A percentile compares a stretch with the other conserved stretches of the same genome.
Conservation (phyloP, 2,797 vertebrate genomes). For the Thripadectes ignobilis region DNA sequence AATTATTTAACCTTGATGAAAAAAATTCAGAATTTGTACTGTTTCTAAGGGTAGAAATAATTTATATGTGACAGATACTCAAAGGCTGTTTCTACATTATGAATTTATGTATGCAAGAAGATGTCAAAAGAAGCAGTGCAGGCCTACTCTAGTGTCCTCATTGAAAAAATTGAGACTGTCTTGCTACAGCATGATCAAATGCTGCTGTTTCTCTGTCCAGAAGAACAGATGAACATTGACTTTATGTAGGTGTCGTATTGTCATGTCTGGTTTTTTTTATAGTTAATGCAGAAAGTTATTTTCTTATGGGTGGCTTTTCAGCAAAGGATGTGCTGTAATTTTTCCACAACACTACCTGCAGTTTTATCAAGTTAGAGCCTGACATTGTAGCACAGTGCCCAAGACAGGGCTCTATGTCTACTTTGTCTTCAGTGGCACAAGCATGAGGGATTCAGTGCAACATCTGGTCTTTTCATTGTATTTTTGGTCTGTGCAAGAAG, state of each 20-base stretch:
- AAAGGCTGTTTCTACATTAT: background rate
- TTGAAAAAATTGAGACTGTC: background rate
- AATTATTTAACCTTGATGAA: background rate
- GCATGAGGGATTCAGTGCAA: background rate
- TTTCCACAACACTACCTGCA: background rate
- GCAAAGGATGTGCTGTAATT: background rate
- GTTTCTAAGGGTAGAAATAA: background rate
- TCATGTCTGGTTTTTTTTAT: background rate
- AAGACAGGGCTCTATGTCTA: fast-evolving
- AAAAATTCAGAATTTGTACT: background rate
- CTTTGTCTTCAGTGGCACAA: background rate
- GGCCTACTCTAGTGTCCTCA: background rate
- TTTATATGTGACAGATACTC: background rate
- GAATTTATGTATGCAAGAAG: background rate
- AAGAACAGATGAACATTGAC: background rate
- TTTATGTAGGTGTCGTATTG: background rate
- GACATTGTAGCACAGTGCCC: background rate
- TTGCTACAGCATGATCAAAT: background rate
- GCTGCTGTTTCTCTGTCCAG: background rate
- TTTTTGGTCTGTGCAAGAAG: background rate
- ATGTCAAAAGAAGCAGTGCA: background rate
- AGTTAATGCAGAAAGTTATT: background rate
- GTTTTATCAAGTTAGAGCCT: background rate
- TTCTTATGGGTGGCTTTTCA: background rate
- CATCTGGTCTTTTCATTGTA: background rate